Evolutionary conservation across 2,888 invertebrate genomes (phyloP).

Genomic region (Heteromyza rotundicornis): DNA sequence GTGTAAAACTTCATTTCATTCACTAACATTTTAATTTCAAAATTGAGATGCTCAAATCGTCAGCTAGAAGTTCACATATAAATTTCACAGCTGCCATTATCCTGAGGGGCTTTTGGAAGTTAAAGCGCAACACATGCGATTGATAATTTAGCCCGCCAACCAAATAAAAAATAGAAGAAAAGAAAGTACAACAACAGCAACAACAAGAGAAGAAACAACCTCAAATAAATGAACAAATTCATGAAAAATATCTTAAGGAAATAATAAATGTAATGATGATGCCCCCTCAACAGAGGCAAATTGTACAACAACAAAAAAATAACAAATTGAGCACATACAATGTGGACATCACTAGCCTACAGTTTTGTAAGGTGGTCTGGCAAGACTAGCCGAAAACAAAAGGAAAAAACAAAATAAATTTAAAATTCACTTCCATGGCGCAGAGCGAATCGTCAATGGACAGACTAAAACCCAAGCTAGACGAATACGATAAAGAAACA

Average conservation of each 20-base stretch:
- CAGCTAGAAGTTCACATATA: not conserved
- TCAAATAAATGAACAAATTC: not conserved
- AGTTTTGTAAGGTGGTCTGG: constrained; percentile 1
- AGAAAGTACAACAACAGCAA: constrained; percentile 5
- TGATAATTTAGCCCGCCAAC: too few relatives aligned
- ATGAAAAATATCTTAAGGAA: constrained; percentile 40
- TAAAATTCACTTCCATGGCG: constrained; percentile 21
- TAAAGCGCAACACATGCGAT: too few relatives aligned
- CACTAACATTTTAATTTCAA: not conserved
- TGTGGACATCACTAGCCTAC: not conserved
- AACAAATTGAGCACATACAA: not conserved
- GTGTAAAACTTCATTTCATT: too few relatives aligned
- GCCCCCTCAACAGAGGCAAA: constrained; percentile 20
- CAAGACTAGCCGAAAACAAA: not conserved
- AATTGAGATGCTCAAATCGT: too few relatives aligned
- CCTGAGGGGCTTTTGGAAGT: too few relatives aligned
- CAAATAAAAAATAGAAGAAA: too few relatives aligned
- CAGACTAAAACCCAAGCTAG: constrained; percentile 4
- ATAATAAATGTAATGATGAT: constrained; percentile 55
- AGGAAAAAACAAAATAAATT: not conserved
- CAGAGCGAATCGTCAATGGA: constrained; percentile 31
- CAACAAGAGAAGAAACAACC: constrained; percentile 13
- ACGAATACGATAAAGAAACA: not conserved
- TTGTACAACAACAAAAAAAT: not conserved
- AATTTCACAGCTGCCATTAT: too few relatives aligned